Conservation (phyloP, 1,140 invertebrate genomes). For the Subanguina moxae region DNA sequence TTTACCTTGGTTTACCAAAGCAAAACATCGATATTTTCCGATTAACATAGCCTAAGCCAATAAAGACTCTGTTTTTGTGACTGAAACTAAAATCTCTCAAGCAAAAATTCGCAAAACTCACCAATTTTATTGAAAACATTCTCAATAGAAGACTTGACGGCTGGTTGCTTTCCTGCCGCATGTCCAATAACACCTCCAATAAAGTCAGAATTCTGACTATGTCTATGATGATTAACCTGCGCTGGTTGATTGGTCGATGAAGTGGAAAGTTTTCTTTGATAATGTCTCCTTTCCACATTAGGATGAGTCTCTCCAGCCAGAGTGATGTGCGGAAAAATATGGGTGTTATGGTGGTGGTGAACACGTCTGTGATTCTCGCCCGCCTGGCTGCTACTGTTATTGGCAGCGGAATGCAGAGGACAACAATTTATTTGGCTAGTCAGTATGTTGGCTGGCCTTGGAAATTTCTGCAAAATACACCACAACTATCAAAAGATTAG, state of each 20-base stretch:
- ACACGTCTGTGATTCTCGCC: neutral
- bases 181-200: neutral
- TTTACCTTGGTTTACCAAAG: no score
- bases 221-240: neutral
- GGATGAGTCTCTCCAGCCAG: slow-evolving; percentile 42
- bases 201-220: neutral
- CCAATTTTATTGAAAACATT: neutral
- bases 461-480: slow-evolving; percentile 37
- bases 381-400: no score
- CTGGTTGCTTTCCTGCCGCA: neutral
- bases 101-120: neutral
- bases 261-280: no score
- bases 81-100: no score
- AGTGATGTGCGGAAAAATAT: slow-evolving; percentile 26
- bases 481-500: no score
- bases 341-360: neutral
- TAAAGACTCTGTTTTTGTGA: no score
- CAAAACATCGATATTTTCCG: no score
- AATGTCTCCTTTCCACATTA: slow-evolving; percentile 19
- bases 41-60: no score
- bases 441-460: slow-evolving; percentile 23
- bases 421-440: neutral
- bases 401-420: no score
- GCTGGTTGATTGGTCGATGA: neutral
- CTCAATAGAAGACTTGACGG: neutral